Percentiles rank a stretch among this genome's conserved stretches.
These are phyloP conservation scores for Brachirus orientalis DNA, from an alignment of 2,113 vertebrate genomes.

Conservation along the genomic window DNA sequence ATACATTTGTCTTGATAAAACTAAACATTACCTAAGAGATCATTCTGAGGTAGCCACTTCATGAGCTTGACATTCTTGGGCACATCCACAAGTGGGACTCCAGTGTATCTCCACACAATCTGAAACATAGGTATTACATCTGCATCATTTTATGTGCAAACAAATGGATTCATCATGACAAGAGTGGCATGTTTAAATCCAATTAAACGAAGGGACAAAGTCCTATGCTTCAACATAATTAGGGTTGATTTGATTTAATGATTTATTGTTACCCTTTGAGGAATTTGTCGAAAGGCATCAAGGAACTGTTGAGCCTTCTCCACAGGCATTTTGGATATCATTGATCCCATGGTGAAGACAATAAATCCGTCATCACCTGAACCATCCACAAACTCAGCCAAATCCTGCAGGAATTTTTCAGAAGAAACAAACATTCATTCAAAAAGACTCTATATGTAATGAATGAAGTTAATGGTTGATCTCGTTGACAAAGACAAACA, in stretches of 20 bases:
- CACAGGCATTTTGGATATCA: slow-evolving; percentile 87
- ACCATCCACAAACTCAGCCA: slow-evolving; percentile 88
- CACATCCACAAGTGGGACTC: slow-evolving; percentile 79
- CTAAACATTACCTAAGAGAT: slow-evolving; percentile 87
- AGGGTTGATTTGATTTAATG: background rate
- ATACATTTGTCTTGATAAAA: background rate
- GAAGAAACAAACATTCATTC: background rate
- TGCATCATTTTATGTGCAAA: background rate
- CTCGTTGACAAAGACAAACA: no score
- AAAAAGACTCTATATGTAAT: background rate
- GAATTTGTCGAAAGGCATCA: slow-evolving; percentile 87
- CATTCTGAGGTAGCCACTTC: slow-evolving; percentile 97
- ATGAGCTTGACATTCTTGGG: slow-evolving; percentile 87
- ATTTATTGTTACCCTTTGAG: slow-evolving; percentile 86
- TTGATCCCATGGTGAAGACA: slow-evolving; percentile 94
- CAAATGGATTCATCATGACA: background rate
- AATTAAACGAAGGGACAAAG: slow-evolving; percentile 42
- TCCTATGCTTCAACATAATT: background rate
- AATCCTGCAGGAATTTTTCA: slow-evolving; percentile 82
- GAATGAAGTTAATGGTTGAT: no score
- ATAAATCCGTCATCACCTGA: slow-evolving; percentile 94
- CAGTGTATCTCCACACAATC: slow-evolving; percentile 94
- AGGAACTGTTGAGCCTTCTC: slow-evolving; percentile 86
- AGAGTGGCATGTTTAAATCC: background rate
- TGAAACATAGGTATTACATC: slow-evolving; percentile 58